Evolutionary conservation across 2,888 invertebrate genomes (phyloP).

Genomic region (Rhagium mordax): DNA sequence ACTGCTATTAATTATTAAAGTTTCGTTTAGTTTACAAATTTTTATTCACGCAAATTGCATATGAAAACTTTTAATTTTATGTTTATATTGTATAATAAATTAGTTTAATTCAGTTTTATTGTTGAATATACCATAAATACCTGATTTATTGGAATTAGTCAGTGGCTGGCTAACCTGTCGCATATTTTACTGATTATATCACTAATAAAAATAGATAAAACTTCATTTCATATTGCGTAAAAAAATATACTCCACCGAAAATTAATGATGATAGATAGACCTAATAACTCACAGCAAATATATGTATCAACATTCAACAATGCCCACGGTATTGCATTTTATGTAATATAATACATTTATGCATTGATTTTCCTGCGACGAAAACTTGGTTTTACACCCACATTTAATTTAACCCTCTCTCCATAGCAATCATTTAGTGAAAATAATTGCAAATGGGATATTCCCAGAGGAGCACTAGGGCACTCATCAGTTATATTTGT

Average conservation of each 20-base stretch:
- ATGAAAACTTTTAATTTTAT: too few species aligned
- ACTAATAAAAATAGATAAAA: constrained; percentile 29
- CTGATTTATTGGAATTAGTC: constrained; percentile 23
- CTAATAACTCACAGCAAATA: constrained; percentile 15
- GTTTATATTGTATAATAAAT: too few species aligned
- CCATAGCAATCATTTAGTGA: too few species aligned
- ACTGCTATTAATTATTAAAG: too few species aligned
- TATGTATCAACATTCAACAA: neutral
- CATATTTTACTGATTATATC: constrained; percentile 13
- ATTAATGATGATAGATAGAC: constrained; percentile 23
- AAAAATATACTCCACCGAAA: neutral
- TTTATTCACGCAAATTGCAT: too few species aligned
- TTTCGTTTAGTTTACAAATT: too few species aligned
- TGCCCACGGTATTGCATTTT: neutral
- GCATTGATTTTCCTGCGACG: too few species aligned
- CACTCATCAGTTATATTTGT: too few species aligned
- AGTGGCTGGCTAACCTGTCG: constrained; percentile 10
- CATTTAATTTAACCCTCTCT: too few species aligned
- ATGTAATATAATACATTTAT: neutral
- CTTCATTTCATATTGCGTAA: neutral
- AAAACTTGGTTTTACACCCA: too few species aligned
- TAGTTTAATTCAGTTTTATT: neutral
- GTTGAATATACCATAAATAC: neutral
- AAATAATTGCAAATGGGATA: too few species aligned
- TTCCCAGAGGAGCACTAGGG: too few species aligned